Evolutionary conservation across 2,888 invertebrate species (phyloP).

Genomic region (Corbicula japonica): DNA sequence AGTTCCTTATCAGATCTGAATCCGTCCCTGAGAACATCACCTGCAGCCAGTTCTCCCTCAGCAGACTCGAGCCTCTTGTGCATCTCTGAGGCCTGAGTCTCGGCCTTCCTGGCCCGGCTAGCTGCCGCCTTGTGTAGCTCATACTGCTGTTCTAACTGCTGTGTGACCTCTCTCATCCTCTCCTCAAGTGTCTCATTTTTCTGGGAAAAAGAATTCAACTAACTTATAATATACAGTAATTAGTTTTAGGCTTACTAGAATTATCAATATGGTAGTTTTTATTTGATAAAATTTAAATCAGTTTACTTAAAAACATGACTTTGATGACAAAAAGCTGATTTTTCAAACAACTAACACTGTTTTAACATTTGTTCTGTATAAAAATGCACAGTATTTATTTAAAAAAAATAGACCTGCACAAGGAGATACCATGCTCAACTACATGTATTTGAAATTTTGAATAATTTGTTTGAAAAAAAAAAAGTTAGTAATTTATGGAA

Average conservation of each 20-base stretch:
- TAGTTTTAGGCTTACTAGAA: not conserved
- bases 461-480: no score
- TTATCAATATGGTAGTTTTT: not conserved
- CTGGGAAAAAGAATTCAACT: constrained; percentile 63
- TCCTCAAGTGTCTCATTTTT: constrained; percentile 89
- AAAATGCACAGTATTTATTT: no score
- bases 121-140: constrained; percentile 90
- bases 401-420: no score
- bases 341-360: no score
- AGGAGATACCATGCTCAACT: no score
- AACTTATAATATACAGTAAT: not conserved
- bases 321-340: no score
- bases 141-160: constrained; percentile 91
- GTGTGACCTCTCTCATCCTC: constrained; percentile 91
- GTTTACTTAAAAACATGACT: no score
- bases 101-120: constrained; percentile 90
- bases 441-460: no score
- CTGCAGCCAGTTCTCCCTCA: constrained; percentile 92
- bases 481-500: no score
- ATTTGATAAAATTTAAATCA: not conserved
- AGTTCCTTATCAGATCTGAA: constrained; percentile 92
- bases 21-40: constrained; percentile 91
- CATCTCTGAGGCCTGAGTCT: constrained; percentile 92
- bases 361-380: no score
- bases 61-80: constrained; percentile 92